Base-by-base conservation (phyloP, 2,797 vertebrate species). In the Microchirus variegatus region DNA sequence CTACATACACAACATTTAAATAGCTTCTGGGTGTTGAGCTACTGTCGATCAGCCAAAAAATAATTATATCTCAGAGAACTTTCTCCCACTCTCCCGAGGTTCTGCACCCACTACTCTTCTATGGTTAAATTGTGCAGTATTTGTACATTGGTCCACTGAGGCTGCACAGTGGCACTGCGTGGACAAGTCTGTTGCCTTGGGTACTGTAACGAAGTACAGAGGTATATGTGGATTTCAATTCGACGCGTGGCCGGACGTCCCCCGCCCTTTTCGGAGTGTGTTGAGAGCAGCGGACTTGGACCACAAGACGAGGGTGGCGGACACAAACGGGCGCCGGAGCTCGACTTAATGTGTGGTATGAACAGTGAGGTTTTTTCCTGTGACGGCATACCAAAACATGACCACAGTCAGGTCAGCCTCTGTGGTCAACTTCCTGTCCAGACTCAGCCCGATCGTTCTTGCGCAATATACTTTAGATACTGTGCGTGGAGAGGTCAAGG, bases 101-200 rank as follows among this genome's bases (percentile, higher is more conserved):
- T 84, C 78, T 81, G 81, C 53, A 31, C 65, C 77, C 69, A 31
- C 12, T 44, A 31, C 65, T 66, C 59, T 36, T 65, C 70, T 71
- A 57, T 53, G 40, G 48, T 67, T n/a, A n/a, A 59, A 52, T 77
- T 85, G 85, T 77, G 78, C 86, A 73, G 59, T 81, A 58, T 67
- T 71, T 76, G 18, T 75, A 85, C 74, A 80, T 79, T 75, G 78
- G 77, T 89, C 74, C 77, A 49, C 79, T 74, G 63, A 53, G 68
- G 42, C 52, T 57, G 63, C 65, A 79, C 79, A 78, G 78, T 62
- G 77, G 65, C 70, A 70, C 82, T 66, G 64, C 64, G 40, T 64
- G 69, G 61, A 68, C 63, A 42, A 36, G 71, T 67, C 42, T 82
- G 77, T 70, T 70, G 73, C 80, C 86, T 62, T 66, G 81, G 81